phyloP scores from a whole-genome alignment of 2,797 vertebrate species.

The Diplodus puntazzo region DNA sequence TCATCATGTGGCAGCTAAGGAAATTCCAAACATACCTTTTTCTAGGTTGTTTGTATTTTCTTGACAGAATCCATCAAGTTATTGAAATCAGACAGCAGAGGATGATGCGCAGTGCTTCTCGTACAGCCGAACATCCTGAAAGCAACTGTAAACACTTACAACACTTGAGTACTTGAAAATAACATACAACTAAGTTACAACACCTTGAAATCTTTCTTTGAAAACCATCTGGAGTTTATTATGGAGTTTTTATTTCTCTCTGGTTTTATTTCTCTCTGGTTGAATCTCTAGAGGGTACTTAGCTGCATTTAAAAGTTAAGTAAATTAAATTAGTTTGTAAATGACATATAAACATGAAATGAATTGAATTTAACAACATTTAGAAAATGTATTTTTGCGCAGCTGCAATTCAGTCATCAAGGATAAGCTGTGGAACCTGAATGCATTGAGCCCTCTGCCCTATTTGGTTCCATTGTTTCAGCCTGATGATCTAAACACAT shows the following conservation, averaged over 20 bases:
- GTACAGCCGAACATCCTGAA: background rate
- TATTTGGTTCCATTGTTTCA: background rate
- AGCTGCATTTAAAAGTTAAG: background rate
- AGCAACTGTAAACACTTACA: background rate
- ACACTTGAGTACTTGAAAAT: background rate
- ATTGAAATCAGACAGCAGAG: background rate
- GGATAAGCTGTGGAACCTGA: background rate
- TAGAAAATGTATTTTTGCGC: background rate
- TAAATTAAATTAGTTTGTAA: too few relatives aligned
- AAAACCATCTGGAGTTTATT: background rate
- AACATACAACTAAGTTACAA: background rate
- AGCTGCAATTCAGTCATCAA: background rate
- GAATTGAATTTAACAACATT: background rate
- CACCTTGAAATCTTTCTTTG: too few relatives aligned
- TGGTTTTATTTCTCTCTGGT: background rate
- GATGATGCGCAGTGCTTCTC: background rate
- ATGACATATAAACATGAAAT: background rate
- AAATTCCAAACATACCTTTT: background rate
- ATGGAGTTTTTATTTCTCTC: background rate
- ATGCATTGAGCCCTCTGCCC: too few relatives aligned
- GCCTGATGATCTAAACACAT: too few relatives aligned
- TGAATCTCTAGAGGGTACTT: background rate
- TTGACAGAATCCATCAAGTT: background rate
- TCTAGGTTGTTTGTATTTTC: background rate
- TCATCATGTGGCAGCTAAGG: background rate